phyloP scores from a whole-genome alignment of 2,888 invertebrate genomes.

The Epicampocera succincta region DNA sequence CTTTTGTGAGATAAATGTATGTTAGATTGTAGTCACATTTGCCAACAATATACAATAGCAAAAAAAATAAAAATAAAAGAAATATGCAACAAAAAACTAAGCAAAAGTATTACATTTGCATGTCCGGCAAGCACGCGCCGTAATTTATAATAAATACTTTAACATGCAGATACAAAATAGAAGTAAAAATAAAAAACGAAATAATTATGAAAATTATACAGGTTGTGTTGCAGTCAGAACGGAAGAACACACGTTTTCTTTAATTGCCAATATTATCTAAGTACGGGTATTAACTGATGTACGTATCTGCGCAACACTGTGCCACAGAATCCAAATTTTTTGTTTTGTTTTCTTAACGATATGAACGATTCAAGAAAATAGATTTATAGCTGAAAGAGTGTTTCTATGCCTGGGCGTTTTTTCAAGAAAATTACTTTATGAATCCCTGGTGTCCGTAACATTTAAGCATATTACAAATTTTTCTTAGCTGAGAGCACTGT shows the following conservation, averaged over 20 bases:
- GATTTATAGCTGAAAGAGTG: too few species aligned
- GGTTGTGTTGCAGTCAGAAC: slow-evolving; percentile 17
- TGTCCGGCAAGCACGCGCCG: slow-evolving; percentile 65
- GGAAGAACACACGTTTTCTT: slow-evolving; percentile 50
- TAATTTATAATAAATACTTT: slow-evolving; percentile 64
- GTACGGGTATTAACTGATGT: slow-evolving; percentile 1
- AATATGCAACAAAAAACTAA: background rate
- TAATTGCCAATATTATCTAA: slow-evolving; percentile 44
- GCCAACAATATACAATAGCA: slow-evolving; percentile 25
- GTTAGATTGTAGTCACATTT: slow-evolving; percentile 56
- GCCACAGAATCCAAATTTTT: background rate
- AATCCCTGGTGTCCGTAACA: too few species aligned
- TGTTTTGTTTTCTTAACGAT: background rate
- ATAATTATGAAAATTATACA: slow-evolving; percentile 47
- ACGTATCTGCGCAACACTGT: background rate
- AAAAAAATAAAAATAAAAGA: slow-evolving; percentile 7
- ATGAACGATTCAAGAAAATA: too few species aligned
- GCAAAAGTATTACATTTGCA: slow-evolving; percentile 57
- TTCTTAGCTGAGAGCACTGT: too few species aligned
- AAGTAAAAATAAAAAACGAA: slow-evolving; percentile 13
- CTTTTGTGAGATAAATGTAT: slow-evolving; percentile 46
- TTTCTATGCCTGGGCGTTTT: too few species aligned
- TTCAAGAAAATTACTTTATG: too few species aligned
- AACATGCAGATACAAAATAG: slow-evolving; percentile 35
- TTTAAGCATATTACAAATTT: too few species aligned